Base-by-base conservation (phyloP, 2,888 invertebrate species). In the Oxyteleia sp. region DNA sequence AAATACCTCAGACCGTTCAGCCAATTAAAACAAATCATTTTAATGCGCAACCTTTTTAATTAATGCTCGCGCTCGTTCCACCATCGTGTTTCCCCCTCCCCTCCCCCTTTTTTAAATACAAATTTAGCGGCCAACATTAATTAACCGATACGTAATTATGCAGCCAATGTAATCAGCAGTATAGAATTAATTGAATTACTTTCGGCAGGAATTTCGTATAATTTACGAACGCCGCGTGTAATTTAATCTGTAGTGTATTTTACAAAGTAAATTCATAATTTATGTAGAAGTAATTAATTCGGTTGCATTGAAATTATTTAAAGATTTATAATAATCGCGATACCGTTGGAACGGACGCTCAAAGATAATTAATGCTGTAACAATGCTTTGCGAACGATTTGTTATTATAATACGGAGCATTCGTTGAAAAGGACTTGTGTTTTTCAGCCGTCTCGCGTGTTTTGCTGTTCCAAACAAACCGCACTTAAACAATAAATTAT, bases 1-100 rank as follows among this genome's bases (percentile, higher is more conserved):
- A 93, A 93, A 93, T 93, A 93, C 92, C 92, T 93, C 93, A 91
- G 89, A 90, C 90, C 91, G 92, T 92, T 93, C 92, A 92, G 91
- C 93, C 93, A 93, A 93, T 93, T 93, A 93, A 93, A 93, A 93
- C 93, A 93, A 93, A 93, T 93, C 93, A 93, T 93, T 93, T 93
- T 93, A 93, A 93, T 93, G 93, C 92, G 91, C 93, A 93, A 93
- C 93, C 92, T 93, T 93, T 93, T 93, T 93, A 93, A 93, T 93
- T 93, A 93, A 93, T 93, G 92, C 91, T 88, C 91, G 90, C 89
- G 91, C 90, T 90, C 88, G 89, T 88, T 91, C 91, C 89, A 89
- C 90, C 90, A 88, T 90, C 91, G 88, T 88, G 86, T 87, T 88
- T 71, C 66, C 69, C 69, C 72, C 64, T 71, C 84, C 74, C 71